Evolutionary conservation across 2,888 invertebrate genomes (phyloP), one percentile per base, ranked within the genome.

Genomic region (Sinelater perroti): DNA sequence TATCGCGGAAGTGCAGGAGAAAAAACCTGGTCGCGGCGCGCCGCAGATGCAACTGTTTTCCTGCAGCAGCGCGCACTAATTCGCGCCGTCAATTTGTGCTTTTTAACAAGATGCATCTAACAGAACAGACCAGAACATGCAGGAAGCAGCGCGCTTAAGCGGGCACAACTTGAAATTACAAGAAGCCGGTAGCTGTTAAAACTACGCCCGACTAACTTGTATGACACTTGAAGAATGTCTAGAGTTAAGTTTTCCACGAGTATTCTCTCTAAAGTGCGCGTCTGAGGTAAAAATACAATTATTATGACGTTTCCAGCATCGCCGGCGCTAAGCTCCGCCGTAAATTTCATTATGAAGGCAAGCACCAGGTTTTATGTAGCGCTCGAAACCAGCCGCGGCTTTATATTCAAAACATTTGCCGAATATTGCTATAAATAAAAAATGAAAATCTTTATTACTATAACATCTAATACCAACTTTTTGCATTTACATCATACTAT

Each of bases 1-100:
- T 56, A 59, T 33, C 47, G 14, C 24, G 51, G 36, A 45, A 51
- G 30, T 36, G 21, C 16, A 54, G 31, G 45, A 40, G 3, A 14
- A 16, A 30, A 24, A 18, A 40, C 38, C 40, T 14, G 38, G 28
- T 17, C 6, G 18, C 45, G 30, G 17, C 31, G 18, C 2, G 4
- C 7, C 33, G 2, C 2, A 14, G 13, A 13, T 7, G 18, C 14
- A 36, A 36, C 36, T 11, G 16, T 2, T 45, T 10, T 31, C 26
- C 1, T 35, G 24, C 7, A 18, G 14, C 47, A 24, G 13, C n/a
- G 20, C 8, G 10, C 10, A 6, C 5, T 40, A 24, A 24, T 21
- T 40, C 21, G 20, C 13, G n/a, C 14, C 24, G 6, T 26, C 40
- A 24, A 24, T 40, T 40, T 40, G n/a, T 24, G 8, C 40, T 24